phyloP scores from a whole-genome alignment of 2,888 invertebrate genomes.

The Agrypnus murinus region DNA sequence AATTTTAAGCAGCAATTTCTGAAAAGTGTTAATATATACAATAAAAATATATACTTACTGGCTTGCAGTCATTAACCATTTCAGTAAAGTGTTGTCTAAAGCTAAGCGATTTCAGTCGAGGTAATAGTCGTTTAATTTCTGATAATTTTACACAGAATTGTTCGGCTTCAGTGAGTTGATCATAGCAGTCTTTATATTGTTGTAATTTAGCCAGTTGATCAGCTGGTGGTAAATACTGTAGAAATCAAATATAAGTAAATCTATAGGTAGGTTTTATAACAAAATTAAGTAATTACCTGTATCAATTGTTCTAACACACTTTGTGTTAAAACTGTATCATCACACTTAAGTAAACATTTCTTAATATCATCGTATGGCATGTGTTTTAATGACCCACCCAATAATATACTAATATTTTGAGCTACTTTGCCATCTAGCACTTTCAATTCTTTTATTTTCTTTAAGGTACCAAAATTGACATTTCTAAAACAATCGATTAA shows the following conservation, averaged over 20 bases:
- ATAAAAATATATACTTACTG: no score
- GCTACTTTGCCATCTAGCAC: constrained; percentile 95
- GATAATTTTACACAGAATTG: constrained; percentile 95
- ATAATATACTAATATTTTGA: constrained; percentile 91
- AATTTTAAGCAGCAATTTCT: background rate
- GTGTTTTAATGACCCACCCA: constrained; percentile 91
- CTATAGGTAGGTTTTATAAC: no score
- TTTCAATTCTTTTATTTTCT: constrained; percentile 92
- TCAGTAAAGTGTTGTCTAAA: constrained; percentile 93
- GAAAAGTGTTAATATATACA: no score
- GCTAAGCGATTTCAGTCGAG: constrained; percentile 90
- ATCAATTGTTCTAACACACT: constrained; percentile 92
- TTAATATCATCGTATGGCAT: constrained; percentile 88
- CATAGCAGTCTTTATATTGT: constrained; percentile 84
- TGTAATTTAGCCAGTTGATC: constrained; percentile 91
- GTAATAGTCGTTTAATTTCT: constrained; percentile 89
- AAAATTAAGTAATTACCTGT: constrained; percentile 73
- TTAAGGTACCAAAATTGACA: constrained; percentile 78
- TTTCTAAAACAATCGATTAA: background rate
- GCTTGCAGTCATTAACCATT: constrained; percentile 90
- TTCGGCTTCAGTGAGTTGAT: constrained; percentile 93
- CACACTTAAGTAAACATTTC: constrained; percentile 88
- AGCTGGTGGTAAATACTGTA: constrained; percentile 90
- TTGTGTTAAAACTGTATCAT: constrained; percentile 89
- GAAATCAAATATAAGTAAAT: constrained; percentile 5